Evolutionary conservation across 2,113 vertebrate genomes (phyloP).

Genomic region (Lichenostomus cassidix): DNA sequence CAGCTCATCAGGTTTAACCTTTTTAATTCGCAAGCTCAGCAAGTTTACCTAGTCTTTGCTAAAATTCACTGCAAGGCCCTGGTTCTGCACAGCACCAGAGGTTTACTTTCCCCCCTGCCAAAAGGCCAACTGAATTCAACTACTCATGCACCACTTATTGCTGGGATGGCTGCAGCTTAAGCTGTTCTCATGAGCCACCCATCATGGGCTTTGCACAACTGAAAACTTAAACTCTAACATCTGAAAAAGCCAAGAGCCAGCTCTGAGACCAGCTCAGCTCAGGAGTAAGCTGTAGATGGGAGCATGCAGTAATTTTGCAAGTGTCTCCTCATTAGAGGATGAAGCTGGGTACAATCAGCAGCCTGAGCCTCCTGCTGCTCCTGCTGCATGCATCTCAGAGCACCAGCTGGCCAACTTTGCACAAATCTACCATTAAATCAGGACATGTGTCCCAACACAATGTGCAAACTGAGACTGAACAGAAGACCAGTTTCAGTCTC

Average conservation of each 20-base stretch:
- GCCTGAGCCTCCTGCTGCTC: not conserved
- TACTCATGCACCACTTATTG: not conserved
- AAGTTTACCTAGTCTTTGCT: not conserved
- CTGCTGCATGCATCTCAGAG: not conserved
- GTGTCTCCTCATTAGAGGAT: not conserved
- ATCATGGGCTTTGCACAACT: rapidly evolving
- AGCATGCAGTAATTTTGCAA: not conserved
- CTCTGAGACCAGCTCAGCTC: not conserved
- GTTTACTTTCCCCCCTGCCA: not conserved
- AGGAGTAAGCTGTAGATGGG: not conserved
- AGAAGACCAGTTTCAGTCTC: not conserved
- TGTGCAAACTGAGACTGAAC: not conserved
- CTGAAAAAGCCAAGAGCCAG: not conserved
- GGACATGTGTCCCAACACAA: not conserved
- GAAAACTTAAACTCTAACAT: not conserved
- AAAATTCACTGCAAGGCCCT: not conserved
- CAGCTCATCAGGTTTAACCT: not conserved
- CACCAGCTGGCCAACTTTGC: not conserved
- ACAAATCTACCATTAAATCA: not conserved
- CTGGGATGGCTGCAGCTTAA: not conserved
- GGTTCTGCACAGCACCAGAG: not conserved
- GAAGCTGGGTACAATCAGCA: not conserved
- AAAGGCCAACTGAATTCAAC: not conserved
- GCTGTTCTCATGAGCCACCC: not conserved
- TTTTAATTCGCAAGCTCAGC: not conserved